These are phyloP conservation scores for Drosophila trichaetosa DNA, from an alignment of 2,888 invertebrate genomes.

Conservation along the genomic window DNA sequence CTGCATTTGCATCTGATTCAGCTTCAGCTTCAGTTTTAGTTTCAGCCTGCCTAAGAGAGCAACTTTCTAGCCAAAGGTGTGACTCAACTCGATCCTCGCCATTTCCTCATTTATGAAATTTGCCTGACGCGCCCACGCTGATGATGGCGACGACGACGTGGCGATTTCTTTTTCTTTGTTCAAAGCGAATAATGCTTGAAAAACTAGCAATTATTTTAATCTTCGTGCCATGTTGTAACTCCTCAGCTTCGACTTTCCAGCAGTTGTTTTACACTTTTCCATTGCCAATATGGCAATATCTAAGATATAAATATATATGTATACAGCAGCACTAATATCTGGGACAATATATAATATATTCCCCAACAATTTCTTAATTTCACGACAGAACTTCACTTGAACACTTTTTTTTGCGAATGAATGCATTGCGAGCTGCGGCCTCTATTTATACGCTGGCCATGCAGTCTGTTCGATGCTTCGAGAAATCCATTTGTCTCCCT, in stretches of 20 bases:
- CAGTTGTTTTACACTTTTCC: constrained; percentile 54
- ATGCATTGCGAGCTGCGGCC: background rate
- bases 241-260: constrained; percentile 36
- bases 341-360: constrained; percentile 14
- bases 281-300: constrained; percentile 31
- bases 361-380: constrained; percentile 16
- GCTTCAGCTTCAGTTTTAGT: background rate
- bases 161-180: constrained; percentile 61
- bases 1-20: constrained; percentile 32
- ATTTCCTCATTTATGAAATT: constrained; percentile 56
- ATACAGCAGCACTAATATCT: constrained; percentile 23
- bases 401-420: constrained; percentile 62
- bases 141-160: constrained; percentile 46
- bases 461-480: constrained; percentile 39
- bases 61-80: constrained; percentile 55
- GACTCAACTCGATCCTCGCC: constrained; percentile 32
- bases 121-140: constrained; percentile 43
- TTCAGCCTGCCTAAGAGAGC: constrained; percentile 64
- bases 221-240: constrained; percentile 51
- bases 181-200: constrained; percentile 37
- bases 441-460: constrained; percentile 58
- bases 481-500: constrained; percentile 45
- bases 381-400: constrained; percentile 55
- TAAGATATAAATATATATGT: constrained; percentile 24
- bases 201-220: constrained; percentile 52